phyloP scores from a whole-genome alignment of 1,140 invertebrate species.

The Ceratina australensis region DNA sequence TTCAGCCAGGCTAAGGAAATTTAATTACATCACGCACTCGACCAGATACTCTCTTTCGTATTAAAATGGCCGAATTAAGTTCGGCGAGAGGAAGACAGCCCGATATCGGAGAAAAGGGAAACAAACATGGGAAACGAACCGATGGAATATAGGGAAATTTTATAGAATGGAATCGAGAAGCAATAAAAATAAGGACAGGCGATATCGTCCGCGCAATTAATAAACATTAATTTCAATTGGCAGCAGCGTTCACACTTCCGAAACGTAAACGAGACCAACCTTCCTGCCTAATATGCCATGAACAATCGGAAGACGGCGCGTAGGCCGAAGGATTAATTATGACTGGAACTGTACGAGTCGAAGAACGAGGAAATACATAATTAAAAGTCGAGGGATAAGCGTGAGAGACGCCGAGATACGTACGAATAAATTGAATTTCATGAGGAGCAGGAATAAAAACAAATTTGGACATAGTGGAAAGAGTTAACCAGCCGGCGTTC shows the following conservation, averaged over 20 bases:
- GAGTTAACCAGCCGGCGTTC: background rate
- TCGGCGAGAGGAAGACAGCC: background rate
- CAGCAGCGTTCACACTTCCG: too few species aligned
- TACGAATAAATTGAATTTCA: background rate
- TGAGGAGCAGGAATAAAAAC: conserved; percentile 7
- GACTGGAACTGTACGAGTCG: too few species aligned
- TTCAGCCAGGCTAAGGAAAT: conserved; percentile 10
- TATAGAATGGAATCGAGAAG: background rate
- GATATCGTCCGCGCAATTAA: too few species aligned
- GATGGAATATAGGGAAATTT: background rate
- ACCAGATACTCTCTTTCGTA: background rate
- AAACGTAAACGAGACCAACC: too few species aligned
- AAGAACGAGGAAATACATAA: too few species aligned
- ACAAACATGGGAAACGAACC: background rate
- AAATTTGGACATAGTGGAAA: background rate
- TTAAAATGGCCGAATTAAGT: background rate
- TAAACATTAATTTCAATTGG: too few species aligned
- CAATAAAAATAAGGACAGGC: too few species aligned
- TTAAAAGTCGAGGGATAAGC: too few species aligned
- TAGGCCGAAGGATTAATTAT: too few species aligned
- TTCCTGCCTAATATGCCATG: too few species aligned
- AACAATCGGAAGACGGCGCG: too few species aligned
- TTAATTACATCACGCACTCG: conserved; percentile 14
- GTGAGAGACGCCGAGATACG: background rate
- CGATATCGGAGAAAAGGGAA: background rate